A percentile compares a stretch with the other conserved stretches of the same genome.
Conservation (phyloP, 1,140 invertebrate species). For the Heliconius eleuchia region DNA sequence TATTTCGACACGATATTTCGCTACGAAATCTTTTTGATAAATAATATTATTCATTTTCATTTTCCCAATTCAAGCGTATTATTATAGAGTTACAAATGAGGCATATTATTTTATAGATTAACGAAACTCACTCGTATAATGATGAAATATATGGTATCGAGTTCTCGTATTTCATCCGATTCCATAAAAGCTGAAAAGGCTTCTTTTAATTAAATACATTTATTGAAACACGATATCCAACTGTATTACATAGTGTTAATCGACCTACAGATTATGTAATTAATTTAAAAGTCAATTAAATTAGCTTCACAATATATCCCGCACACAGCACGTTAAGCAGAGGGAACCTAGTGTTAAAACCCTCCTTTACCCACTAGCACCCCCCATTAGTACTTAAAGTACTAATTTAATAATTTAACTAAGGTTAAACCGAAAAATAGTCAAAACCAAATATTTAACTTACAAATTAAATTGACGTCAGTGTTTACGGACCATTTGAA, state of each 20-base stretch:
- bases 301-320: too few species aligned
- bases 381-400: too few species aligned
- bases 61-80: neutral
- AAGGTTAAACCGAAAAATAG: neutral
- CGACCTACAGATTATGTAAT: neutral
- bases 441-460: neutral
- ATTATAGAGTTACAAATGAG: neutral
- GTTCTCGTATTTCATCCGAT: conserved; percentile 1
- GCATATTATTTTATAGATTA: neutral
- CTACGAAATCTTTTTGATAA: too few species aligned
- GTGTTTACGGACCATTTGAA: conserved; percentile 2
- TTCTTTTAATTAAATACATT: conserved; percentile 6
- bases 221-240: neutral
- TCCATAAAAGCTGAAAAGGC: neutral
- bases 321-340: too few species aligned
- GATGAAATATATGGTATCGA: neutral
- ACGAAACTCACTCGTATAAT: neutral
- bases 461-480: conserved; percentile 12
- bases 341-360: too few species aligned
- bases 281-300: too few species aligned
- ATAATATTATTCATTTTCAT: neutral
- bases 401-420: neutral
- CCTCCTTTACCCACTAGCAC: too few species aligned
- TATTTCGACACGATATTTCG: too few species aligned
- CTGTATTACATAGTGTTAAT: neutral